Base-by-base conservation (phyloP, 2,888 invertebrate species). In the Nematopogon swammerdamellus region DNA sequence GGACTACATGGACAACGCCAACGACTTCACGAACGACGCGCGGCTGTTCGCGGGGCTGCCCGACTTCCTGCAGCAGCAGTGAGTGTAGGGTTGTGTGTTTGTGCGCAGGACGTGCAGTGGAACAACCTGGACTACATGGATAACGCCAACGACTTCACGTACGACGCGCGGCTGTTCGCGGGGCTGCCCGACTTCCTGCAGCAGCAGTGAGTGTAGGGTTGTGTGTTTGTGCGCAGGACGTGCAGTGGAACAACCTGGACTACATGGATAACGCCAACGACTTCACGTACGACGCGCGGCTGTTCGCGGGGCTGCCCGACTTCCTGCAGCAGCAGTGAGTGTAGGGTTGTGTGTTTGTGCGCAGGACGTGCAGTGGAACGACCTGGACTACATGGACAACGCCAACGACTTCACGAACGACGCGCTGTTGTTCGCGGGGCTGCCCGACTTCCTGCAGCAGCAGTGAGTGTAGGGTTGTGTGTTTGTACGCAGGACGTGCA, bases 91-190 rank as follows among this genome's bases (percentile, higher is more conserved):
- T n/a, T n/a, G n/a, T n/a, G n/a, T n/a, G n/a, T 46, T 20, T 49
- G 3, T 48, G 60, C 64, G 1, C 60, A 87, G 88, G 90, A 90
- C 58, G 86, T 86, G 0, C 90, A 91, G 62, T 92, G 91, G 89
- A 91, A 90, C 59, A 93, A 93, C 65, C 82, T 93, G 53, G 92
- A 93, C 68, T 92, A 91, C 63, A 93, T 93, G 92, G 75, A 85
- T 19, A 75, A 85, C 47, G 82, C 82, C 52, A 90, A 91, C 63
- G 91, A 91, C 64, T 94, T 94, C 62, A 92, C 92, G 0, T 86
- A 86, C 59, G 85, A 89, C 60, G 67, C 70, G 14, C 63, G 65
- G 0, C 82, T 81, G 29, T 92, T 81, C 64, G 76, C 74, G 45
- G 85, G 82, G 2, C 67, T 92, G 36, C 86, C 89, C 0, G 67